Conservation (phyloP, 2,797 vertebrate species). For the Muraenolepis orangiensis region DNA sequence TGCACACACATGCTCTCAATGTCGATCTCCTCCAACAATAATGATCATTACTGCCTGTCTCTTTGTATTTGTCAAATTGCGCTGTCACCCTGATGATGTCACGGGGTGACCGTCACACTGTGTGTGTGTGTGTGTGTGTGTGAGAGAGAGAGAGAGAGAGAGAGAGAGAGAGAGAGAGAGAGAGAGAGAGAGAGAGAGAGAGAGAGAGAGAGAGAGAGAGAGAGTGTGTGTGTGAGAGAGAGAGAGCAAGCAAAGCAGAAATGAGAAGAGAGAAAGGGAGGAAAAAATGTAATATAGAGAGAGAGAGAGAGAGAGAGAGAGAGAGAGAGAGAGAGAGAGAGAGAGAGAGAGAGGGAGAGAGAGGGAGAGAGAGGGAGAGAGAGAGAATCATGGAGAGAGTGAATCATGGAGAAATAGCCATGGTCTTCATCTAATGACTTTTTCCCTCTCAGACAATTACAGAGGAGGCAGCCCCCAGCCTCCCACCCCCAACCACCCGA, state of each 20-base stretch:
- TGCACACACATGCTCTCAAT: not conserved
- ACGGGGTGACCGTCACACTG: constrained; percentile 17
- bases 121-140: constrained; percentile 21
- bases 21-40: constrained; percentile 29
- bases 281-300: too few species aligned
- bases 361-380: constrained; percentile 20
- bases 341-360: not conserved
- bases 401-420: constrained; percentile 28
- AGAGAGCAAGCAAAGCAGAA: not conserved
- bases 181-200: not conserved
- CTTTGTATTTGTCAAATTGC: constrained; percentile 57
- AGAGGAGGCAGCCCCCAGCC: not conserved
- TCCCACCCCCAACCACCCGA: too few species aligned
- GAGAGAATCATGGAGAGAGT: constrained; percentile 11
- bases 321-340: not conserved
- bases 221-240: not conserved
- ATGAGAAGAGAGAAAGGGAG: too few species aligned
- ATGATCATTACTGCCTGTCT: constrained; percentile 55
- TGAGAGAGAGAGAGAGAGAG: not conserved
- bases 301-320: not conserved
- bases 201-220: not conserved
- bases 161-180: not conserved
- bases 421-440: constrained; percentile 46
- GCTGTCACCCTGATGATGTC: constrained; percentile 49
- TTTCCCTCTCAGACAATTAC: constrained; percentile 27